Evolutionary conservation across 2,797 vertebrate genomes (phyloP).

Genomic region (Dermochelys coriacea): DNA sequence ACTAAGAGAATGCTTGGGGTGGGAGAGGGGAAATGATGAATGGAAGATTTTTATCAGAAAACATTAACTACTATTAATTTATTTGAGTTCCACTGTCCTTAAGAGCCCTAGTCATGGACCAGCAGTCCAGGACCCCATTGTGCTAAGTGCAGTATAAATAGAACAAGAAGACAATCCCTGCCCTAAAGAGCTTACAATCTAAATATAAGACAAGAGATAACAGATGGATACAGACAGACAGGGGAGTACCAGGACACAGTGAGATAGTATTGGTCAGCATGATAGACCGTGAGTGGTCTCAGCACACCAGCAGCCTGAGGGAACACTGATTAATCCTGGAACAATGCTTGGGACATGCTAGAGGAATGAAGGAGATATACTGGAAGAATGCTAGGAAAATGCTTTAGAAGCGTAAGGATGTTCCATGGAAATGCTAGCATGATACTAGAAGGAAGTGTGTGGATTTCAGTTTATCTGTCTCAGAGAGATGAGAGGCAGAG

Average conservation of each 20-base stretch:
- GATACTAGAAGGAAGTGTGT: background rate
- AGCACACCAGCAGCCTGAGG: background rate
- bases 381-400: constrained; percentile 24
- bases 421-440: background rate
- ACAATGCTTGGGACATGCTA: background rate
- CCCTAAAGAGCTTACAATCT: background rate
- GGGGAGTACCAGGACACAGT: too few relatives aligned
- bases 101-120: constrained; percentile 11
- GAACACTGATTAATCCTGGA: background rate
- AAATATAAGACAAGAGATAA: background rate
- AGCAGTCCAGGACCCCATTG: background rate
- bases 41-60: constrained; percentile 9
- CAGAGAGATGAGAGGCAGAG: background rate
- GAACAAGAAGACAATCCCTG: background rate
- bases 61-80: background rate
- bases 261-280: background rate
- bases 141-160: background rate
- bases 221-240: too few relatives aligned
- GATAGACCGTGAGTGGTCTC: background rate
- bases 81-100: background rate
- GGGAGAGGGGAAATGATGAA: background rate
- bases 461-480: constrained; percentile 41
- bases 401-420: background rate
- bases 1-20: background rate
- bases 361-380: constrained; percentile 1